Percentiles rank a stretch among this genome's conserved stretches.
Evolutionary conservation across 2,113 vertebrate species (phyloP).

Genomic region (Lamprotornis superbus): DNA sequence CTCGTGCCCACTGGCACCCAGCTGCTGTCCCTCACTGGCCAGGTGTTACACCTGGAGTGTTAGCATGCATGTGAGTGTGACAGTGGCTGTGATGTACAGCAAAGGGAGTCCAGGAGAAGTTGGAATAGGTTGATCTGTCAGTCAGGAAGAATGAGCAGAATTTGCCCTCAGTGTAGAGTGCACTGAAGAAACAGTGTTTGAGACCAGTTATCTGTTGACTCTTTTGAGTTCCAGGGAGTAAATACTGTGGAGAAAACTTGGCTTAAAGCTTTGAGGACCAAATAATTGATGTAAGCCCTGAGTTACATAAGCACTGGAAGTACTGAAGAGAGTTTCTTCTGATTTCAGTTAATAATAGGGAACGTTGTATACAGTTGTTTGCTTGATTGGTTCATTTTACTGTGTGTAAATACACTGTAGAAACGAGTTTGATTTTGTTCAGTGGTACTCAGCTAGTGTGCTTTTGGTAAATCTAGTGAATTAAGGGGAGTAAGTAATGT

Average conservation of each 20-base stretch:
- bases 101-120: not conserved
- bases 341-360: conserved; percentile 14
- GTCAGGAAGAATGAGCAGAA: not conserved
- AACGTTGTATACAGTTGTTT: not conserved
- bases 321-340: not conserved
- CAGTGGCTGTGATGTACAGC: not conserved
- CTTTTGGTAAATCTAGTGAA: not conserved
- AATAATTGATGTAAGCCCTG: not conserved
- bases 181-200: not conserved
- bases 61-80: not conserved
- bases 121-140: not conserved
- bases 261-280: not conserved
- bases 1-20: not conserved
- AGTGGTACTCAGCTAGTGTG: not conserved
- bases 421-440: not conserved
- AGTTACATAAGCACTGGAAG: not conserved
- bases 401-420: conserved; percentile 1
- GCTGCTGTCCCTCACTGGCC: not conserved
- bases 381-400: conserved; percentile 16
- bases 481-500: not conserved
- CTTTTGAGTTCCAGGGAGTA: not conserved
- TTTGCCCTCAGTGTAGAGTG: not conserved
- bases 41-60: not conserved
- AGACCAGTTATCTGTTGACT: not conserved
- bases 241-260: not conserved